Conservation (phyloP, 2,888 invertebrate genomes). For the Melipona bicolor region DNA sequence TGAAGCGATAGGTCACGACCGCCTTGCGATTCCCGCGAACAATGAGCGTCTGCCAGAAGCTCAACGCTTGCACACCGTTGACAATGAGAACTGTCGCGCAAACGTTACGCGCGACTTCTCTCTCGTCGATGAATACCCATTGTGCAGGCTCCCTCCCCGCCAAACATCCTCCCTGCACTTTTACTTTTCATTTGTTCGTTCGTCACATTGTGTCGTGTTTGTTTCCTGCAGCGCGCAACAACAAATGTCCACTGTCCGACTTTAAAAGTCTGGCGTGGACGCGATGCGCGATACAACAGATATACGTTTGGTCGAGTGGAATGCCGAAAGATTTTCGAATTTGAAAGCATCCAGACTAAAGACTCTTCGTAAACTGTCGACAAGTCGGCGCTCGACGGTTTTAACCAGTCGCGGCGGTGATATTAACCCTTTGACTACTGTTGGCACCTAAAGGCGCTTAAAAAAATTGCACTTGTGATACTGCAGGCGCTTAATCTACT, state of each 20-base stretch:
- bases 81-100: neutral
- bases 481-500: too few species aligned
- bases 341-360: neutral
- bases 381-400: constrained; percentile 14
- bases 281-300: neutral
- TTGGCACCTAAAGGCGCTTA: too few species aligned
- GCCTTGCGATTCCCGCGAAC: constrained; percentile 1
- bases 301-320: too few species aligned
- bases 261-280: neutral
- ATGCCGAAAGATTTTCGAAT: too few species aligned
- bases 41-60: neutral
- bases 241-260: too few species aligned
- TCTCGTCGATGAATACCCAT: neutral
- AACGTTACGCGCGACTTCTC: neutral
- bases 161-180: neutral
- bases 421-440: constrained; percentile 14
- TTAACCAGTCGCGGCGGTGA: neutral
- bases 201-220: too few species aligned
- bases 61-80: neutral
- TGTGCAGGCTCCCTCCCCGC: too few species aligned
- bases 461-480: too few species aligned
- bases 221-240: neutral
- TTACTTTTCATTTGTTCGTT: neutral
- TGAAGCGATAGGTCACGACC: constrained; percentile 22
- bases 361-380: constrained; percentile 6